phyloP scores from a whole-genome alignment of 2,888 invertebrate genomes.

The Pachydiplax longipennis region DNA sequence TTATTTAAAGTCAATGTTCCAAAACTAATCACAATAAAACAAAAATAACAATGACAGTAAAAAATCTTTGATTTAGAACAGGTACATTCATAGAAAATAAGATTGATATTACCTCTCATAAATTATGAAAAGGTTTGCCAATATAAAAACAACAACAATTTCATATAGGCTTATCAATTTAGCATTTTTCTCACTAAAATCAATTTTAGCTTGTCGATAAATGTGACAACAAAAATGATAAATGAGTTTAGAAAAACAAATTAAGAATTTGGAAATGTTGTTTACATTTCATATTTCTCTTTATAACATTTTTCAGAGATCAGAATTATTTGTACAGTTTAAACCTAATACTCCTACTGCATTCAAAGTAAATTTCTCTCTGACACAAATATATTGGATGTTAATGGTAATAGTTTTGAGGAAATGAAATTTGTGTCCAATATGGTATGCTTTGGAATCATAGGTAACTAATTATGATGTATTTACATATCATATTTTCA shows the following conservation, averaged over 20 bases:
- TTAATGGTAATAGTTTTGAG: not conserved
- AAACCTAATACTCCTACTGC: not conserved
- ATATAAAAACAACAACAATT: slow-evolving; percentile 3
- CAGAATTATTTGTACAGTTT: slow-evolving; percentile 14
- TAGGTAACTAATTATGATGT: not conserved
- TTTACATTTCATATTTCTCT: not conserved
- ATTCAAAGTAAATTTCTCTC: not conserved
- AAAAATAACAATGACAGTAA: slow-evolving; percentile 21
- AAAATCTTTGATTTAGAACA: slow-evolving; percentile 42
- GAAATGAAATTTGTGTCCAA: not conserved
- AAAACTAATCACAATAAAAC: slow-evolving; percentile 33
- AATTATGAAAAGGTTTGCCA: slow-evolving; percentile 8
- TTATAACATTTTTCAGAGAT: slow-evolving; percentile 7
- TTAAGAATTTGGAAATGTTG: slow-evolving; percentile 1
- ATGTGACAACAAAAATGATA: not conserved
- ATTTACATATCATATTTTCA: not conserved
- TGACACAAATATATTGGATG: not conserved
- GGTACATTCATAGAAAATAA: slow-evolving; percentile 17
- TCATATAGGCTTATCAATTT: not conserved
- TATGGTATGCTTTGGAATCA: not conserved
- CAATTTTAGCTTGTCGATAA: not conserved
- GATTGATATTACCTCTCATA: not conserved
- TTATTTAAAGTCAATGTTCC: not conserved
- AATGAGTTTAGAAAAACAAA: not conserved
- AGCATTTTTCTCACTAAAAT: not conserved